Evolutionary conservation across 2,888 invertebrate species (phyloP), one percentile per base, ranked within the genome.

Genomic region (Leptogaster cylindrica): DNA sequence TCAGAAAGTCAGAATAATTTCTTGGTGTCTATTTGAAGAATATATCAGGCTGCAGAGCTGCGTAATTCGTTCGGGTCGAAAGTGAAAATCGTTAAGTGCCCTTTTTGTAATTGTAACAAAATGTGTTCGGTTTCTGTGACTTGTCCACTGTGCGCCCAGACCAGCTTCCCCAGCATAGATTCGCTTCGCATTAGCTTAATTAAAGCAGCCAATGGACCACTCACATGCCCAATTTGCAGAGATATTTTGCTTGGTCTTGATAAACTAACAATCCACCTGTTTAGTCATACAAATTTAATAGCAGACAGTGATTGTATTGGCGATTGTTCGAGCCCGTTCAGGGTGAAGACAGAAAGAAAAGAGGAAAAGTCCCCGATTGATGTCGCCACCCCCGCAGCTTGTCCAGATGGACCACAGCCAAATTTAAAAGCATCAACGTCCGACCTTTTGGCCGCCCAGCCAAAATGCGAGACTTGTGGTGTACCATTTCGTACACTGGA

Each of bases 231-330:
- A 10, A 87, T 92, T 69, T 93, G 93, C 77, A 86, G 87, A 74
- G 91, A 92, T 75, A 83, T 87, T 73, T 83, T 92, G 16, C 81
- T 86, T 70, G 92, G 92, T 1, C 83, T 93, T 71, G 92, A 92
- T 78, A 92, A 92, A 82, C 82, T 92, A 58, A 92, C 92, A 0
- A 91, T 92, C 75, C 92, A 93, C 79, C 82, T 93, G 71, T 92
- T 92, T 76, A 88, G 88, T 68, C 92, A 92, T 77, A 85, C 87
- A 27, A 76, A 73, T 46, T 70, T 75, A 10, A 75, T 77, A 8
- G 44, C n/a, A 8, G 44, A 61, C 4, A 44, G n/a, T 10, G 41
- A 20, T n/a, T 44, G 27, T 14, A 61, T n/a, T 6, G 27, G 8
- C 1, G 28, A 8, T 61, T 12, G 14, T 61, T 2, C 8, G 25